Evolutionary conservation across 2,888 invertebrate genomes (phyloP), one percentile per base, ranked within the genome.

Genomic region (Thereva unica): DNA sequence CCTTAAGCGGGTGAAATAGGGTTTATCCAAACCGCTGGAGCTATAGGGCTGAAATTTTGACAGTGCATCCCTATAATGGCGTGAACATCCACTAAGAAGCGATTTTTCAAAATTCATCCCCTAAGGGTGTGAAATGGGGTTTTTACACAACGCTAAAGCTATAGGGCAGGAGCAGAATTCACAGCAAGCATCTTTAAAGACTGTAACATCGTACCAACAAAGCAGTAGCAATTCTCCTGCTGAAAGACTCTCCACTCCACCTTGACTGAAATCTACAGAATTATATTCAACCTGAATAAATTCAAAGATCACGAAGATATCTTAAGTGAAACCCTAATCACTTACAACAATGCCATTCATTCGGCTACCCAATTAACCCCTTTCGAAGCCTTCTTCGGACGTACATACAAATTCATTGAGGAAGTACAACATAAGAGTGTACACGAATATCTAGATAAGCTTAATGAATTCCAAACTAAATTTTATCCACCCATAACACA

Each of bases 231-330:
- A 67, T 53, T 67, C 64, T 6, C 71, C 56, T 63, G 71, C 66
- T 10, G 71, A 64, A 67, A 70, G 69, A 68, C 10, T 67, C 1
- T 68, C 23, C 69, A 68, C 1, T 68, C n/a, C n/a, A n/a, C 59
- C 2, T 10, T 69, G 3, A 71, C 68, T 7, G 71, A 71, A 69
- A 71, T 71, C 3, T 71, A 68, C 23, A 10, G 70, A 12, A 63
- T 71, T 38, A 67, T 72, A n/a, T 35, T 40, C 38, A n/a, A 38
- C 10, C 38, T 4, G 10, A 3, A 9, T 10, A 54, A 54, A 10
- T n/a, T 40, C 8, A 37, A 8, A 9, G 12, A 38, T 8, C 54
- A 47, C 42, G 56, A 54, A 34, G 54, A 61, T 37, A 44, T 59
- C 1, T 45, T 38, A 12, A 45, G 3, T 5, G 55, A 40, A 0